Evolutionary conservation across 2,797 vertebrate genomes (phyloP).

Genomic region (Pipistrellus kuhlii): DNA sequence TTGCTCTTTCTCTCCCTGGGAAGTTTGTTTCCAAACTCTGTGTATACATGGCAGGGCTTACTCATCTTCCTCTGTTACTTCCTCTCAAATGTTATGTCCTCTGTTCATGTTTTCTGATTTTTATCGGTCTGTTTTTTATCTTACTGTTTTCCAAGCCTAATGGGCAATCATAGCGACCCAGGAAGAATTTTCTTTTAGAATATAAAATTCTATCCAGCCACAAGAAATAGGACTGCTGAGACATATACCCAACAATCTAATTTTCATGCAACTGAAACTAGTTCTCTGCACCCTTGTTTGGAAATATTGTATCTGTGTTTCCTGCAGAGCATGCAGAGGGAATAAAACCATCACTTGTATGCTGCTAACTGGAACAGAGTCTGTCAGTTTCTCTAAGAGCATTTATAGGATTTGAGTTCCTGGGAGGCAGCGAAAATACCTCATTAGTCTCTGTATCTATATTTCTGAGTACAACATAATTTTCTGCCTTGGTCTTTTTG

Average conservation of each 20-base stretch:
- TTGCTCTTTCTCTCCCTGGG: neutral
- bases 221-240: neutral
- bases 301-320: neutral
- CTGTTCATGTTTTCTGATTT: neutral
- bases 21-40: neutral
- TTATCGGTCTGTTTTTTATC: neutral
- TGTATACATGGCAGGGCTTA: neutral
- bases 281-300: neutral
- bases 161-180: neutral
- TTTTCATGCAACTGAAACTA: neutral
- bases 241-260: neutral
- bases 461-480: neutral
- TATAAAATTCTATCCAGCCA: neutral
- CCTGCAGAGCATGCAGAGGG: too few species aligned
- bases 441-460: neutral
- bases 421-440: neutral
- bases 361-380: neutral
- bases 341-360: neutral
- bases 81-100: neutral
- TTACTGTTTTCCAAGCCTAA: neutral
- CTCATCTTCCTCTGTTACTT: neutral
- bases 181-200: neutral
- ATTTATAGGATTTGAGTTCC: neutral
- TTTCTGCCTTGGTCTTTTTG: neutral
- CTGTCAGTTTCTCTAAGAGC: neutral